Evolutionary conservation across 2,888 invertebrate species (phyloP), one percentile per base, ranked within the genome.

Genomic region (Nebria salina): DNA sequence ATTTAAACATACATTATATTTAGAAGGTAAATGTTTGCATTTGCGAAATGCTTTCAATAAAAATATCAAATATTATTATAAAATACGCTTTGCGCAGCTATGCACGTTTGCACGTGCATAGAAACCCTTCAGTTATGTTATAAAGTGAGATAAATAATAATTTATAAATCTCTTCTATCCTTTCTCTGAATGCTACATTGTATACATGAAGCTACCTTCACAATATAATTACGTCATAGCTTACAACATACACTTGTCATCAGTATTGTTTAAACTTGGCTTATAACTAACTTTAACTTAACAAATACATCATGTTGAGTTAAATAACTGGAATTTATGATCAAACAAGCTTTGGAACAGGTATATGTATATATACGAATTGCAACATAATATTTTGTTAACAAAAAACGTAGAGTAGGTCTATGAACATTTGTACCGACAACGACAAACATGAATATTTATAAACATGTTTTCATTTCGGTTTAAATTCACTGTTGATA

Each of bases 161-260:
- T 34, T 34, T 34, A 34, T 34, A 34, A 34, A 34, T 34, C 34
- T 34, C 34, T 34, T 34, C 34, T 34, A 34, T 34, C 34, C 34
- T 34, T 34, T 34, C 34, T 34, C 34, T 34, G 34, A 54, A 54
- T 54, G 54, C 13, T 7, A 54, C 11, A 11, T 54, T 54, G 54
- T 54, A 43, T 20, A 20, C 20, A 20, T 20, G 43, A 6, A 54
- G 54, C 54, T 4, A 54, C 54, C 54, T 54, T 54, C 54, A 54
- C 54, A 54, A 54, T 54, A 54, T 8, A 54, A 54, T 54, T 54
- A 54, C 54, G 54, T 54, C 54, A 54, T 54, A 54, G 4, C 54
- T 54, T 54, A 54, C 54, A 54, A 54, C 54, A 54, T 54, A 54
- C 54, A 54, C 54, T 54, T 54, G 54, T 54, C 54, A 54, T 54